Evolutionary conservation across 2,797 vertebrate genomes (phyloP).

Genomic region (Myotis planiceps): DNA sequence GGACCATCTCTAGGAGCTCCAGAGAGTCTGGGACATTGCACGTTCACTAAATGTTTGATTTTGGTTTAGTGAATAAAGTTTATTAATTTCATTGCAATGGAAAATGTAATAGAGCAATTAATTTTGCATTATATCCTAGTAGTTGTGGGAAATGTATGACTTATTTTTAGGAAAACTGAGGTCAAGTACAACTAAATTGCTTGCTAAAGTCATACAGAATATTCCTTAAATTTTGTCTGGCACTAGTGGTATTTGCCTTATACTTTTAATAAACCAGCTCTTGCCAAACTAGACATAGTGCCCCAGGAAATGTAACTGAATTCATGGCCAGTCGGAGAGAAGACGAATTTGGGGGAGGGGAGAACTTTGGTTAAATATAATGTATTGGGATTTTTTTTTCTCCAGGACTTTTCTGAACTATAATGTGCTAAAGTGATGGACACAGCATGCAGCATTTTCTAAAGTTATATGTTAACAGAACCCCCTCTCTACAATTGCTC

Average conservation of each 20-base stretch:
- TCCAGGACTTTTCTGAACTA: neutral
- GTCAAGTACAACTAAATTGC: neutral
- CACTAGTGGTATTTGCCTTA: neutral
- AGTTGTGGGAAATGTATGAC: neutral
- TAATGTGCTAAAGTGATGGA: neutral
- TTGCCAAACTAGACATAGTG: neutral
- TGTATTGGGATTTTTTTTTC: neutral
- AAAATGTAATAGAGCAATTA: neutral
- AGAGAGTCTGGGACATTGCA: neutral
- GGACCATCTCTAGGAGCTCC: neutral
- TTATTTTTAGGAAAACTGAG: conserved; percentile 29
- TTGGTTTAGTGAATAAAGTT: neutral
- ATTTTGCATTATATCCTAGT: neutral
- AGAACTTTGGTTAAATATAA: neutral
- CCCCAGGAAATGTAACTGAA: neutral
- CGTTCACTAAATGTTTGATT: neutral
- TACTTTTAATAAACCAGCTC: neutral
- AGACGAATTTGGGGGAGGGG: neutral
- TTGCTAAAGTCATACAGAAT: neutral
- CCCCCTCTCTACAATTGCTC: neutral
- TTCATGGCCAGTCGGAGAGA: neutral
- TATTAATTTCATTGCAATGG: neutral
- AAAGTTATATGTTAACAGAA: neutral
- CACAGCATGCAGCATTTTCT: neutral
- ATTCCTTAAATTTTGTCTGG: conserved; percentile 8